Evolutionary conservation across 2,888 invertebrate genomes (phyloP).

Genomic region (Polyommatus icarus): DNA sequence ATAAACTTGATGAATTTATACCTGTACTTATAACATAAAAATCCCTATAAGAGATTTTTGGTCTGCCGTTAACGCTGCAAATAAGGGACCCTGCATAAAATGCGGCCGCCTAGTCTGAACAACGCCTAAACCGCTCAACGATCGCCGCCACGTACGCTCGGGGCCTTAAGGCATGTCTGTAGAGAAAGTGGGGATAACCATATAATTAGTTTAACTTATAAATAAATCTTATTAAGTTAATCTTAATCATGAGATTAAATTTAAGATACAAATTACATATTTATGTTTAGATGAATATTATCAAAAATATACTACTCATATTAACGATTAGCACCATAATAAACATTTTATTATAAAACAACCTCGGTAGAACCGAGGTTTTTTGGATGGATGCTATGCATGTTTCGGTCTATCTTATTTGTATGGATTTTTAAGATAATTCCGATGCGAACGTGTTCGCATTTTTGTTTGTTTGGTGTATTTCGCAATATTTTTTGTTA

Average conservation of each 20-base stretch:
- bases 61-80: neutral
- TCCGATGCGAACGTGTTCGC: neutral
- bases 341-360: neutral
- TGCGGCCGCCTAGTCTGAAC: slow-evolving; percentile 22
- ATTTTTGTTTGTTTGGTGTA: neutral
- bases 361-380: neutral
- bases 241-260: neutral
- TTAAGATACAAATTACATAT: neutral
- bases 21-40: slow-evolving; percentile 19
- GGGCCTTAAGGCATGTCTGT: slow-evolving; percentile 53
- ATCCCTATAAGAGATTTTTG: slow-evolving; percentile 14
- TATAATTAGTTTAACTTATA: slow-evolving; percentile 49
- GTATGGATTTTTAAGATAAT: neutral
- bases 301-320: slow-evolving; percentile 2
- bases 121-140: slow-evolving; percentile 41
- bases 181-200: slow-evolving; percentile 57
- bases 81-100: slow-evolving; percentile 25
- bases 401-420: neutral
- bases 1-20: slow-evolving; percentile 8
- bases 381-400: neutral
- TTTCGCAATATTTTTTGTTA: neutral
- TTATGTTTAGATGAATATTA: neutral
- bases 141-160: slow-evolving; percentile 49
- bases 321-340: neutral
- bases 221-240: slow-evolving; percentile 32